phyloP scores from a whole-genome alignment of 2,797 vertebrate species.

The Peromyscus melanophrys region DNA sequence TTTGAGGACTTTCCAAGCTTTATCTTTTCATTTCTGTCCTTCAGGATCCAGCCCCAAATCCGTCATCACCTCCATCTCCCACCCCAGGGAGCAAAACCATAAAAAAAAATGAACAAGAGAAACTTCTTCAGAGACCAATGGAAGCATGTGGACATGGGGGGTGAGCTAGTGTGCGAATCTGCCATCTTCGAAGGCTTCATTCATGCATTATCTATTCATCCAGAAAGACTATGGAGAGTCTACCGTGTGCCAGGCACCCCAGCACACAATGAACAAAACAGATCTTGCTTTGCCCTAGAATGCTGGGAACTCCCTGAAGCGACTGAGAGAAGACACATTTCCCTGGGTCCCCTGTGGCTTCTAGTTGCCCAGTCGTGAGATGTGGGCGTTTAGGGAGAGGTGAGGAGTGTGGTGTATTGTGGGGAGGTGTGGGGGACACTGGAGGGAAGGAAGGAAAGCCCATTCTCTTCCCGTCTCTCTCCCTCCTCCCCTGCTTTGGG shows the following conservation, averaged over 20 bases:
- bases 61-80: neutral
- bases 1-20: neutral
- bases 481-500: neutral
- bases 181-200: neutral
- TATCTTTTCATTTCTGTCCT: neutral
- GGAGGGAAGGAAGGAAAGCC: neutral
- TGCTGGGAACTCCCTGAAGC: neutral
- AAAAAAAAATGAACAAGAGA: neutral
- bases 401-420: neutral
- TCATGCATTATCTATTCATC: neutral
- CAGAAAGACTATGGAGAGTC: neutral
- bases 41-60: neutral
- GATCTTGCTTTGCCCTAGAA: neutral
- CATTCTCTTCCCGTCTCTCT: too few relatives aligned
- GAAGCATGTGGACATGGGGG: neutral
- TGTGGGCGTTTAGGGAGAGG: neutral
- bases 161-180: too few relatives aligned
- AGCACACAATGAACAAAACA: neutral
- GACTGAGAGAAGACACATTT: neutral
- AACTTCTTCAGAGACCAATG: neutral
- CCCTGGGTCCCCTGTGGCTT: neutral
- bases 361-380: neutral
- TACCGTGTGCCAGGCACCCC: neutral
- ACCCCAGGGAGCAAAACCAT: neutral
- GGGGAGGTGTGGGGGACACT: neutral